Percentiles rank a stretch among this genome's conserved stretches.
Evolutionary conservation across 2,113 vertebrate genomes (phyloP).

Genomic region (Thryonomys swinderianus): DNA sequence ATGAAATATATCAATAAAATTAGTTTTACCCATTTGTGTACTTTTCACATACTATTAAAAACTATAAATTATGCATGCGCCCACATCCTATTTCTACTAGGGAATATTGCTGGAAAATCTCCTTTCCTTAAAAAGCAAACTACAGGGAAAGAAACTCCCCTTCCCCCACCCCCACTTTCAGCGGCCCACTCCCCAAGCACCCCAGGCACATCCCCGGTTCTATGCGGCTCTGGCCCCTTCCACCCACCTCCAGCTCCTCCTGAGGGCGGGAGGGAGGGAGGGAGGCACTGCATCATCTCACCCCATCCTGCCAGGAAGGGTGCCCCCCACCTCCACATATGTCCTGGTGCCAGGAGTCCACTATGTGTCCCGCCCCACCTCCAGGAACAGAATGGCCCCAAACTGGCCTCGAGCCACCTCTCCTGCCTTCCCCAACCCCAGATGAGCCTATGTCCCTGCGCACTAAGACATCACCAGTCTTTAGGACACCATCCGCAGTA

Average conservation of each 20-base stretch:
- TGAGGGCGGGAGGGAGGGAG: no score
- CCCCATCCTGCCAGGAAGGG: not conserved
- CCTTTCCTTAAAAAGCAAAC: not conserved
- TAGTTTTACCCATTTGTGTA: rapidly evolving
- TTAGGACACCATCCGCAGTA: not conserved
- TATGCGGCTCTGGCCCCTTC: not conserved
- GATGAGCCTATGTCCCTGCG: no score
- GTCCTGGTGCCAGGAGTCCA: not conserved
- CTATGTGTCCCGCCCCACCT: not conserved
- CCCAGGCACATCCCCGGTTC: not conserved
- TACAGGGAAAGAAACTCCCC: not conserved
- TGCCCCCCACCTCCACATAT: not conserved
- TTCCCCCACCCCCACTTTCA: not conserved
- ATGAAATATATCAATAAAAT: not conserved
- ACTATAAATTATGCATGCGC: no score
- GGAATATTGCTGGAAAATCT: not conserved
- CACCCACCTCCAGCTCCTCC: not conserved
- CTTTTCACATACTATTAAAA: not conserved
- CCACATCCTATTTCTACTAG: rapidly evolving
- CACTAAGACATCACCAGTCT: not conserved
- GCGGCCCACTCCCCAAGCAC: not conserved
- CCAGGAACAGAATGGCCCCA: not conserved
- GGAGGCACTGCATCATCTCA: not conserved
- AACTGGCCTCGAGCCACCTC: not conserved
- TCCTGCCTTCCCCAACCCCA: not conserved